Conservation (phyloP, 2,797 vertebrate species). For the Microctenopoma steveboyesi region DNA sequence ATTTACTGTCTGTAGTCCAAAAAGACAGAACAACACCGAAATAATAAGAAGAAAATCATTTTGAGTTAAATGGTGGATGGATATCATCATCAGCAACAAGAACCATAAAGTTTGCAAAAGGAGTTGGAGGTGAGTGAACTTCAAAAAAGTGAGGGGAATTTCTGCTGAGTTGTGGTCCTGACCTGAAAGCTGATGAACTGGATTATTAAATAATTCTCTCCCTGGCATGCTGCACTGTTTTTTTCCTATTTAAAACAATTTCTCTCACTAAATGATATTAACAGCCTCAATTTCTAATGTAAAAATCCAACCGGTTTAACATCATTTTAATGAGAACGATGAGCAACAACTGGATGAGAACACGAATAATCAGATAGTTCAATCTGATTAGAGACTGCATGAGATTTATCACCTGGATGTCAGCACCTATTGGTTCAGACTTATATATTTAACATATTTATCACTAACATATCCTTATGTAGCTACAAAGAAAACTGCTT, state of each 20-base stretch:
- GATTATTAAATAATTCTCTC: conserved; percentile 31
- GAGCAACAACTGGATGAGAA: conserved; percentile 18
- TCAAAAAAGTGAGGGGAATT: conserved; percentile 44
- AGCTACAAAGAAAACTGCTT: no score
- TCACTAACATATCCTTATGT: no score
- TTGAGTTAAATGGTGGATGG: background rate
- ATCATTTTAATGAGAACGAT: conserved; percentile 17
- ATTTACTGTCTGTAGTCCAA: background rate
- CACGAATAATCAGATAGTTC: conserved; percentile 9
- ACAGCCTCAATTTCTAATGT: conserved; percentile 2
- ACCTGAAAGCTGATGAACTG: conserved; percentile 47
- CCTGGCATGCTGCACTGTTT: background rate
- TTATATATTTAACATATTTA: no score
- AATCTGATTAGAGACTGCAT: conserved; percentile 15
- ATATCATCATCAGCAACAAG: background rate
- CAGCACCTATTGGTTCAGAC: conserved; percentile 5
- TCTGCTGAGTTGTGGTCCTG: conserved; percentile 37
- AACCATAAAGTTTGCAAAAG: conserved; percentile 24
- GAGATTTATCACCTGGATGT: conserved; percentile 18
- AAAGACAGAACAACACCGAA: background rate
- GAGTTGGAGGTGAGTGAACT: conserved; percentile 28
- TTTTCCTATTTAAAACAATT: conserved; percentile 22
- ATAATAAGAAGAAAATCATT: no score
- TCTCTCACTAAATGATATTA: conserved; percentile 9
- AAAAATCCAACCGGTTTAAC: conserved; percentile 33